A percentile compares a stretch with the other conserved stretches of the same genome.
These are phyloP conservation scores for Xenus cinereus DNA, from an alignment of 2,113 vertebrate genomes.

Conservation along the genomic window DNA sequence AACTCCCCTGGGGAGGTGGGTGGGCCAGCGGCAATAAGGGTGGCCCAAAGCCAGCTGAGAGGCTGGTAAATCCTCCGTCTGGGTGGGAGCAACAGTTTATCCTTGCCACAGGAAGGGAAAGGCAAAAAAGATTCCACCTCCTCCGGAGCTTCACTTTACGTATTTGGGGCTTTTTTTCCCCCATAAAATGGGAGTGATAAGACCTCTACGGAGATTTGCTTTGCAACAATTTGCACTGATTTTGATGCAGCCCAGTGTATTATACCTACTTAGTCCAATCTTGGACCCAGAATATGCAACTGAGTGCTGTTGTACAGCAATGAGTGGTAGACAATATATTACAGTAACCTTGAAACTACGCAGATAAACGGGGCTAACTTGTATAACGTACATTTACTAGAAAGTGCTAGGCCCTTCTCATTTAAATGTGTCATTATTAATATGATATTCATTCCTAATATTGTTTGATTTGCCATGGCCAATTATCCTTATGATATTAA, in stretches of 20 bases:
- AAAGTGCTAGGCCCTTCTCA: not conserved
- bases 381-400: not conserved
- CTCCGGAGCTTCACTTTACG: not conserved
- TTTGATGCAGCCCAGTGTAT: not conserved
- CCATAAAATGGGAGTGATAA: not conserved
- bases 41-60: not conserved
- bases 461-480: constrained; percentile 8
- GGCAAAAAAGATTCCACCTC: not conserved
- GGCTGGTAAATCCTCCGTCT: not conserved
- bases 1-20: not conserved
- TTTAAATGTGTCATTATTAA: constrained; percentile 6
- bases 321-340: not conserved
- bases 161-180: rapidly evolving
- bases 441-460: not conserved
- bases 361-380: not conserved
- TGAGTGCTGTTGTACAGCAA: not conserved
- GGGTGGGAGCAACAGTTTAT: not conserved
- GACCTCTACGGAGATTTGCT: not conserved
- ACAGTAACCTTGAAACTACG: not conserved
- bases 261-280: not conserved
- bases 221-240: not conserved
- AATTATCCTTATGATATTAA: constrained; percentile 19
- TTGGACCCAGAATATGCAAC: not conserved
- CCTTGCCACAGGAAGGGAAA: rapidly evolving
- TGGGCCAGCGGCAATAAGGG: not conserved